phyloP scores from a whole-genome alignment of 2,888 invertebrate species.

The Eupithecia vulgata region DNA sequence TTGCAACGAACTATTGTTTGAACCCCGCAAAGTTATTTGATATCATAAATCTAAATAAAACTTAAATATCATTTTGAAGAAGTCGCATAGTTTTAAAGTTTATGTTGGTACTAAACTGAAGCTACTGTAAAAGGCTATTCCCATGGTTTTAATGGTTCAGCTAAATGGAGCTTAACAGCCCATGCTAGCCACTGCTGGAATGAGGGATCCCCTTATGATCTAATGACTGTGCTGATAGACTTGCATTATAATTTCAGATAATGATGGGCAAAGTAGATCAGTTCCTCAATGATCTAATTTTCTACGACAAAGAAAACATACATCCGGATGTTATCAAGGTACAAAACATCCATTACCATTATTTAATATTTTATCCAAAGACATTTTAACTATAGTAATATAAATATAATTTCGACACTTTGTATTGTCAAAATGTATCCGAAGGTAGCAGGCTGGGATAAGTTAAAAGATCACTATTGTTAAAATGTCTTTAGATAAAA shows the following conservation, averaged over 20 bases:
- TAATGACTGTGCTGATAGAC: neutral
- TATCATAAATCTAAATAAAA: no score
- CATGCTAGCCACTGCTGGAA: neutral
- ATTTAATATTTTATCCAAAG: neutral
- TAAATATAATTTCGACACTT: no score
- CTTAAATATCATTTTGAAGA: neutral
- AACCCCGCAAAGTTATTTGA: no score
- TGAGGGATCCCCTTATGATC: neutral
- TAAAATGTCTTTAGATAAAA: no score
- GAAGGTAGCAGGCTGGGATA: no score
- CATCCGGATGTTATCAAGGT: slow-evolving; percentile 94
- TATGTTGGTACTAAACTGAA: neutral
- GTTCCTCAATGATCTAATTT: slow-evolving; percentile 91
- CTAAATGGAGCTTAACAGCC: neutral
- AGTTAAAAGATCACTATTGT: no score
- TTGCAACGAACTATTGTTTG: no score
- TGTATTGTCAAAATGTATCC: no score
- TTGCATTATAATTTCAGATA: slow-evolving; percentile 62
- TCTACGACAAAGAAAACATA: slow-evolving; percentile 97
- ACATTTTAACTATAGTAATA: no score
- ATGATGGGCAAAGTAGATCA: slow-evolving; percentile 96
- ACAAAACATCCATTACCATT: neutral
- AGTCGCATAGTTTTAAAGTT: neutral
- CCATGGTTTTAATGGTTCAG: neutral
- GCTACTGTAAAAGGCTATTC: neutral